Percentiles rank a stretch among this genome's conserved stretches.
Conservation (phyloP, 2,113 vertebrate genomes). For the Lepisosteus osseus region DNA sequence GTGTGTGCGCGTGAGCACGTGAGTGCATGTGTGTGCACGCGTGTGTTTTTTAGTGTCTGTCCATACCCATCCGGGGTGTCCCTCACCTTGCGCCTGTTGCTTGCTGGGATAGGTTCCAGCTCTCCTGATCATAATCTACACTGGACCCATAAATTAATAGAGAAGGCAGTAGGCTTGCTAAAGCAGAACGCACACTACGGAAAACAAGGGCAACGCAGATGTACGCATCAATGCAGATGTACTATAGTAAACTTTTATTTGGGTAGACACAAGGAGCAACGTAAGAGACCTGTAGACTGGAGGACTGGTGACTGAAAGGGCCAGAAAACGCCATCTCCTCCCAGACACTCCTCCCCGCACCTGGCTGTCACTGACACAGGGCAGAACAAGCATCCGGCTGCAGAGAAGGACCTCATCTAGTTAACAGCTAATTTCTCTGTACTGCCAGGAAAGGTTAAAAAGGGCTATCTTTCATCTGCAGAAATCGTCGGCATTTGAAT, state of each 20-base stretch:
- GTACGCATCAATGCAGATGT: background rate
- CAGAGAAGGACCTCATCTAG: conserved; percentile 27
- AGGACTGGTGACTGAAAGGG: no score
- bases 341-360: background rate
- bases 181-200: background rate
- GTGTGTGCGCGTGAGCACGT: no score
- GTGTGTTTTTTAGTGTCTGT: background rate
- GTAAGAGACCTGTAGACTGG: background rate
- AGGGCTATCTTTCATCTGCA: conserved; percentile 73
- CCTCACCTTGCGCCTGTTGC: no score
- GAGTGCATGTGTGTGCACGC: conserved; percentile 12
- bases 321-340: no score
- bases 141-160: no score
- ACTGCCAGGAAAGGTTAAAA: conserved; percentile 70
- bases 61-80: no score
- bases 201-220: background rate
- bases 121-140: no score
- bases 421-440: conserved; percentile 63
- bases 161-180: background rate
- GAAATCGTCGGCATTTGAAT: conserved; percentile 70
- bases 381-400: conserved; percentile 10
- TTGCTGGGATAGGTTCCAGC: no score
- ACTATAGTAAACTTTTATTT: no score
- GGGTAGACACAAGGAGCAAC: background rate
- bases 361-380: background rate